Base-by-base conservation (phyloP, 2,113 vertebrate species). In the Carassius carassius region DNA sequence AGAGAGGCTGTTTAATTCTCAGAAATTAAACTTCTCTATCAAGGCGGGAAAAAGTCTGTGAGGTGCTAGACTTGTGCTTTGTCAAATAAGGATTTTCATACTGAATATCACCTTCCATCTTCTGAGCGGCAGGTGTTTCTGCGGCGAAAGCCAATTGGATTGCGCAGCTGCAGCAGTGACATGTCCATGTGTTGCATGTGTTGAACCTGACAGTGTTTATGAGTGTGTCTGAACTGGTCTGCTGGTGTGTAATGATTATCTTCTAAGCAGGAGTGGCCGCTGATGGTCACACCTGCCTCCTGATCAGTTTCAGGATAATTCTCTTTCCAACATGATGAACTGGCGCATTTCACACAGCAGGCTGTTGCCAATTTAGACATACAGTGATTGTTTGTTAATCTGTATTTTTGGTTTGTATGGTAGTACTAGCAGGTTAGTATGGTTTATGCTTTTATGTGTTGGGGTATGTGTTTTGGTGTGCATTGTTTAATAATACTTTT, bases 251-350 rank as follows among this genome's bases (percentile, higher is more conserved):
- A 47, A 67, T 51, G 44, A 29, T 32, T 62, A 76, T 49, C 47
- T 82, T 29, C 67, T 49, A 51, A 84, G 79, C 77, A 51, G 17
- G 65, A 75, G 23, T 25, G 41, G 62, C 74, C 78, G 84, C 56
- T 54, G 83, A 44, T 60, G 89, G 85, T 90, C 84, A 87, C 81
- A 81, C 56, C 69, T 63, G 84, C 89, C 82, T 73, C 78, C 65
- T 83, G 86, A 88, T 90, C 86, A 88, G 84, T 88, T 82, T 78
- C 78, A 63, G 84, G 84, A 84, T 88, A 81, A 90, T 81, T 84
- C 84, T 56, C 14, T 85, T 90, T 89, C 88, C 89, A 89, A 81
- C 37, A 90, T 87, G 89, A 92, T 90, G 47, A 82, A 92, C 90
- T 78, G 87, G 75, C 83, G 75, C 78, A 87, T 89, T 87, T 62